These are phyloP conservation scores for Artemia sinica DNA, from an alignment of 2,888 invertebrate species.

Conservation along the genomic window DNA sequence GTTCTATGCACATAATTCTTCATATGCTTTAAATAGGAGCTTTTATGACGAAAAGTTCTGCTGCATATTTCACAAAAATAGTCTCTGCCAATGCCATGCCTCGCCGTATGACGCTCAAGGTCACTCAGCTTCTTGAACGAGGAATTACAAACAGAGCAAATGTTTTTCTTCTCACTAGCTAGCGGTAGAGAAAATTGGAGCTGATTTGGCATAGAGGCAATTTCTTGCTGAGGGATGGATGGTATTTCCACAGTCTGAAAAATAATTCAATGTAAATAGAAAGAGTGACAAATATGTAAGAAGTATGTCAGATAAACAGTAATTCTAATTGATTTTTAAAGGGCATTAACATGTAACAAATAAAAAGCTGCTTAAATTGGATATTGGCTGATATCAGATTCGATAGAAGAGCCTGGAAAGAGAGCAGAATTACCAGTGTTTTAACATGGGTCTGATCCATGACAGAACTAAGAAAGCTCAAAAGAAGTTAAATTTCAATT, in stretches of 20 bases:
- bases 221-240: not conserved
- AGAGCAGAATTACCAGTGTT: no score
- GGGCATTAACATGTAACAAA: no score
- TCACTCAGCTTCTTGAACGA: not conserved
- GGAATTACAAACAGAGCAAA: not conserved
- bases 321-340: no score
- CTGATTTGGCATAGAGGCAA: not conserved
- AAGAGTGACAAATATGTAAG: not conserved
- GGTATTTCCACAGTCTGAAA: constrained; percentile 11
- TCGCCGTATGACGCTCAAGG: not conserved
- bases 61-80: not conserved
- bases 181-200: not conserved
- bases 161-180: not conserved
- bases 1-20: not conserved
- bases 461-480: no score
- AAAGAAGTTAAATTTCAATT: no score
- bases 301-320: no score
- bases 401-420: no score
- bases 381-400: no score
- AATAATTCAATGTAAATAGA: not conserved
- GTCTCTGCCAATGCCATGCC: not conserved
- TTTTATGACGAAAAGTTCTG: not conserved
- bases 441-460: no score
- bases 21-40: not conserved
- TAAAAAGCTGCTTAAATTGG: no score